Evolutionary conservation across 2,888 invertebrate species (phyloP), one percentile per base, ranked within the genome.

Genomic region (Corythucha ciliata): DNA sequence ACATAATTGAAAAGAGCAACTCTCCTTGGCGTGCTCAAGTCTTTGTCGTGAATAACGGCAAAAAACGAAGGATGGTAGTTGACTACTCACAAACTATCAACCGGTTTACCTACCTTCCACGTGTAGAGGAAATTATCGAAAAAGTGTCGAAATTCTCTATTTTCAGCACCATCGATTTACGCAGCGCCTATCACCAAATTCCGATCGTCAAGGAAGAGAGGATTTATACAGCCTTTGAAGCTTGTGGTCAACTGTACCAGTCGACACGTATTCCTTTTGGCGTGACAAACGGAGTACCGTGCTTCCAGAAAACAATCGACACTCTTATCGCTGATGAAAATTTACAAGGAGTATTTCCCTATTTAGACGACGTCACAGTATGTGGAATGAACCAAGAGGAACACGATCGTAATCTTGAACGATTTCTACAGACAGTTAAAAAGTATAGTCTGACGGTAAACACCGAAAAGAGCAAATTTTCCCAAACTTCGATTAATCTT

Each of bases 311-410:
- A 16, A 21, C 37, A 2, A 44, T 36, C 14, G 36, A 45, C 27
- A 10, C 18, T 14, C 25, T 51, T 1, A 53, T 55, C 24, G 3
- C 10, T 21, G 7, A 8, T 24, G 49, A 55, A 44, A 14, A 52
- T 2, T 39, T 49, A 2, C 22, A n/a, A 14, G 41, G 33, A 18
- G 25, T 32, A 1, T 53, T 22, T 18, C 29, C 41, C 8, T 53
- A 47, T 21, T 26, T 53, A 14, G 47, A 56, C 39, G 53, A 45
- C 14, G 18, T 56, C 7, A 41, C 40, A 10, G 37, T 56, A 2
- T 53, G 39, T n/a, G 24, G 44, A 7, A 8, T 14, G 16, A 20
- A 18, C 8, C 22, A 45, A 21, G 14, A n/a, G 12, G 45, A 51
- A 12, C 27, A 45, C 21, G 44, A 34, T 14, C 3, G 20, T 34